Percentiles rank a stretch among this genome's conserved stretches.
These are phyloP conservation scores for Lerista edwardsae DNA, from an alignment of 2,797 vertebrate genomes.

Conservation along the genomic window DNA sequence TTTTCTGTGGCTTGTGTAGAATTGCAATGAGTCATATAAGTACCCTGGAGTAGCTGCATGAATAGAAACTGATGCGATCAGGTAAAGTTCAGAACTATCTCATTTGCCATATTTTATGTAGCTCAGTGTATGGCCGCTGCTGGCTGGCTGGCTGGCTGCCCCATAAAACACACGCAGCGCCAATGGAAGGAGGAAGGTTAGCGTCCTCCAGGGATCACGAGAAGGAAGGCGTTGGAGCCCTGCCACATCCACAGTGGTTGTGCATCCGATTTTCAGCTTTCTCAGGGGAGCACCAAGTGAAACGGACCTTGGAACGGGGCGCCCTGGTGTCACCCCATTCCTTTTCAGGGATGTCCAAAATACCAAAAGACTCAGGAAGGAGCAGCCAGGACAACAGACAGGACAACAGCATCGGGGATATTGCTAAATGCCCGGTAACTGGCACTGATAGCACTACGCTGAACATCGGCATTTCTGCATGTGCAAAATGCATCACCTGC, in stretches of 20 bases:
- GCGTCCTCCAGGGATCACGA: not conserved
- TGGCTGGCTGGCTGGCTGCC: conserved; percentile 31
- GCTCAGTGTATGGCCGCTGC: conserved; percentile 35
- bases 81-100: conserved; percentile 55
- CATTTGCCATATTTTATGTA: conserved; percentile 58
- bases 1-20: conserved; percentile 66
- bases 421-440: no score
- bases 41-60: conserved; percentile 55
- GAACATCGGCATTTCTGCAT: no score
- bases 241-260: not conserved
- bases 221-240: not conserved
- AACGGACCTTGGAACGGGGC: not conserved
- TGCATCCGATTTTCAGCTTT: not conserved
- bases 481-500: no score
- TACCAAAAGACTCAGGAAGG: not conserved
- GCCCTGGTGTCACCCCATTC: no score
- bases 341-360: not conserved
- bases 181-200: conserved; percentile 38
- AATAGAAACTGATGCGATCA: conserved; percentile 53
- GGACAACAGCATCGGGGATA: no score
- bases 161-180: conserved; percentile 42
- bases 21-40: conserved; percentile 70
- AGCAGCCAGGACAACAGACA: not conserved
- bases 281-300: not conserved
- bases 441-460: no score